Base-by-base conservation (phyloP, 2,797 vertebrate species). In the Oreonectes daqikongensis region DNA sequence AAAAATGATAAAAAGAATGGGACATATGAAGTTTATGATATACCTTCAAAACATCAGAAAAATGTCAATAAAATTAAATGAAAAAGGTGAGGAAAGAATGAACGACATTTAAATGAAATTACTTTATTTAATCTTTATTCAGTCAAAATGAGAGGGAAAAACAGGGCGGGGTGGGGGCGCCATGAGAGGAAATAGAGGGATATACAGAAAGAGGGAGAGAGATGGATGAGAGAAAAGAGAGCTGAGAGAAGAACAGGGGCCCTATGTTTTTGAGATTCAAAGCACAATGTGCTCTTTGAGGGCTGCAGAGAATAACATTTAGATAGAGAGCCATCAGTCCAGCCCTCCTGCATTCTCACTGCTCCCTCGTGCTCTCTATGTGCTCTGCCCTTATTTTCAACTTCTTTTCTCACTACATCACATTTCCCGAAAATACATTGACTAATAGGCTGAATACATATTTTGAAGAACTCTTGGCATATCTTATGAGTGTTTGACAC, bases 311-410 rank as follows among this genome's bases (percentile, higher is more conserved):
- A 75, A 75, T 75, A 75, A 75, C 73, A 67, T 75, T 75, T 75
- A 75, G 73, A 75, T 57, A 67, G 64, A 66, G 73, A 57, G 72
- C 72, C 72, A 67, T 75, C 75, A 77, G 55, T 77, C 67, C 66
- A 69, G 50, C 75, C 22, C 42, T 48, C 17, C 10, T 30, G 22
- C 48, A 3, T 44, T 52, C 59, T 42, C 73, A 18, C 57, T 48
- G 22, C 55, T 2, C 53, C 24, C 32, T 18, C 68, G 30, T 20
- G 24, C 66, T 12, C 60, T 44, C 74, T 35, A 28, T 35, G 35
- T 32, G 50, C 28, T 32, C 57, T 60, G 28, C 1, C 12, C 55
- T 59, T 59, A 5, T 64, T 48, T 71, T 28, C 59, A 18, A 61
- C 61, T 67, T 67, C 46, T 32, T 42, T 64, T 53, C 63, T 75